Conservation (phyloP, 2,797 vertebrate genomes). For the Podarcis lilfordi region DNA sequence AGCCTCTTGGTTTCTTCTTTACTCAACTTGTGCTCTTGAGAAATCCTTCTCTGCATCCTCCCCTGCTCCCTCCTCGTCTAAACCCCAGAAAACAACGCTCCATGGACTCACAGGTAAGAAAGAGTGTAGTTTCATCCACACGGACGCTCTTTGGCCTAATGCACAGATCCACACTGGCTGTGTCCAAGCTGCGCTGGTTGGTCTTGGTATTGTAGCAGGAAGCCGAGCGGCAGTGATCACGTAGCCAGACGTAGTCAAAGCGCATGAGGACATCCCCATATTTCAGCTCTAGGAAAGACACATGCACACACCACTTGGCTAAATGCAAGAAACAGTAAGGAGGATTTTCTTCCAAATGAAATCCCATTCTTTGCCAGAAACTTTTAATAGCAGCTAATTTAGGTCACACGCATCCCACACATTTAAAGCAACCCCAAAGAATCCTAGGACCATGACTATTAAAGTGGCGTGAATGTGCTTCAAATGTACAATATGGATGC, state of each 20-base stretch:
- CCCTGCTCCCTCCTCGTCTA: neutral
- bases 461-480: too few species aligned
- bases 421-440: neutral
- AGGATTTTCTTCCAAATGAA: neutral
- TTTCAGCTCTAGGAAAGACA: slow-evolving; percentile 78
- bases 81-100: fast-evolving
- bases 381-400: neutral
- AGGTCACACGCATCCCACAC: neutral
- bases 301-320: neutral
- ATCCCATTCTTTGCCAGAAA: neutral
- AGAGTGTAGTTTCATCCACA: slow-evolving; percentile 80
- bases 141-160: slow-evolving; percentile 82
- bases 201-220: slow-evolving; percentile 89
- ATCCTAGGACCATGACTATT: too few species aligned
- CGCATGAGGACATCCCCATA: slow-evolving; percentile 78
- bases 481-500: too few species aligned
- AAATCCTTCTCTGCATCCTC: neutral
- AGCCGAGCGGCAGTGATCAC: slow-evolving; percentile 90
- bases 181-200: slow-evolving; percentile 91
- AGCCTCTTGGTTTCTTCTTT: too few species aligned
- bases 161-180: slow-evolving; percentile 83
- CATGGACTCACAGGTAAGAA: slow-evolving; percentile 87
- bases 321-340: neutral
- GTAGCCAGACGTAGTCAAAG: slow-evolving; percentile 92
- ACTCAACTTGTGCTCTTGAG: too few species aligned